Conservation (phyloP, 2,113 vertebrate genomes). For the Gymnobelideus leadbeateri region DNA sequence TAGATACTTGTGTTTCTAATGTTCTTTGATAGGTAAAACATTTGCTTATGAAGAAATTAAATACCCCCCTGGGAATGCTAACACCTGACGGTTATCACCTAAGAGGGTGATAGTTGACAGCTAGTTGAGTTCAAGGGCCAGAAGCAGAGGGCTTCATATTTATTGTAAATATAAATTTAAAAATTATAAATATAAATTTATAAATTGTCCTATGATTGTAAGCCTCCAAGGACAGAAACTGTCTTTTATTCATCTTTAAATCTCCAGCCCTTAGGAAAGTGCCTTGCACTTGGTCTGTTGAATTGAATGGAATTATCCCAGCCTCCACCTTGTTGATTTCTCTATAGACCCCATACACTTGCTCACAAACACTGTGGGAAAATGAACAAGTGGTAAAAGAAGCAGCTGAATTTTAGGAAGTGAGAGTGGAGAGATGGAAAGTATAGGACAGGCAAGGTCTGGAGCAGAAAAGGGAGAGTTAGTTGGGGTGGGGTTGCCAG, state of each 20-base stretch:
- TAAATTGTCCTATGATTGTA: neutral
- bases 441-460: neutral
- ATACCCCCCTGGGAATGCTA: neutral
- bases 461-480: neutral
- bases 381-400: neutral
- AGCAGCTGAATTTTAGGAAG: neutral
- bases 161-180: neutral
- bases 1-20: neutral
- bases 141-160: neutral
- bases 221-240: neutral
- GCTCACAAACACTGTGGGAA: neutral
- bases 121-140: neutral
- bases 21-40: neutral
- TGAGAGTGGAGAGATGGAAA: neutral
- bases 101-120: neutral
- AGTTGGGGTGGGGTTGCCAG: neutral
- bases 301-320: neutral
- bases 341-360: neutral
- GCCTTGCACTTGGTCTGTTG: neutral
- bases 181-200: too few species aligned
- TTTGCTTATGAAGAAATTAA: neutral
- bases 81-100: neutral
- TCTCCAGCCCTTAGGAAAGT: neutral
- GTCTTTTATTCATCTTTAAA: neutral
- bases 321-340: neutral